Evolutionary conservation across 2,113 vertebrate species (phyloP), one percentile per base, ranked within the genome.

Genomic region (Entelurus aequoreus): DNA sequence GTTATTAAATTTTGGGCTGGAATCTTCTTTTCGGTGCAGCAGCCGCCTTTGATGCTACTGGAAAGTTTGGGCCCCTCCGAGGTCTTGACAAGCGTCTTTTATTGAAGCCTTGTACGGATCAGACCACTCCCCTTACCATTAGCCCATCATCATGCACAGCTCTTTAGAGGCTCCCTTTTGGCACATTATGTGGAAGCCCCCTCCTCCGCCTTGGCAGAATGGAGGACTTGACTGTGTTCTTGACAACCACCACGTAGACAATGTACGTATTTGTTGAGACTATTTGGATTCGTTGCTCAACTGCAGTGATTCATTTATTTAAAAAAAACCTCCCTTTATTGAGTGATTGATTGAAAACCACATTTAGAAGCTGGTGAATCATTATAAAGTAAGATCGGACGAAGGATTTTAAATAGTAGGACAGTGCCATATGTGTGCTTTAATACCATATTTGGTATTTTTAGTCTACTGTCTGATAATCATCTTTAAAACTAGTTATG

Each of bases 51-150:
- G 76, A 77, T 91, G 84, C 86, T 84, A 86, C 84, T 79, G 85
- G 75, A 87, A 88, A 82, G 71, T 88, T 89, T 85, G 71, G 83
- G 83, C 79, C 89, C 81, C 81, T 82, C 60, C 55, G 70, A 84
- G 76, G 83, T 86, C 70, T 79, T 76, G 66, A 84, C 81, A 82
- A 88, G 87, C 84, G 84, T 83, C 86, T 92, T 92, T 90, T 92
- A 91, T 92, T 90, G 81, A 68, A 85, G 62, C 72, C 63, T 62
- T 63, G 75, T 68, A 62, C 72, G 81, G 75, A 63, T 59, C 51
- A 88, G 79, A 88, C 88, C 90, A 88, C 90, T 87, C 90, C 90
- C 87, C 82, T 76, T 80, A 57, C 77, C 75, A 60, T 82, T 79
- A 84, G 80, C 85, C 82, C 87, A 89, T 89, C 82, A 84, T 76